phyloP scores from a whole-genome alignment of 2,888 invertebrate genomes.

The Drosophila tripunctata region DNA sequence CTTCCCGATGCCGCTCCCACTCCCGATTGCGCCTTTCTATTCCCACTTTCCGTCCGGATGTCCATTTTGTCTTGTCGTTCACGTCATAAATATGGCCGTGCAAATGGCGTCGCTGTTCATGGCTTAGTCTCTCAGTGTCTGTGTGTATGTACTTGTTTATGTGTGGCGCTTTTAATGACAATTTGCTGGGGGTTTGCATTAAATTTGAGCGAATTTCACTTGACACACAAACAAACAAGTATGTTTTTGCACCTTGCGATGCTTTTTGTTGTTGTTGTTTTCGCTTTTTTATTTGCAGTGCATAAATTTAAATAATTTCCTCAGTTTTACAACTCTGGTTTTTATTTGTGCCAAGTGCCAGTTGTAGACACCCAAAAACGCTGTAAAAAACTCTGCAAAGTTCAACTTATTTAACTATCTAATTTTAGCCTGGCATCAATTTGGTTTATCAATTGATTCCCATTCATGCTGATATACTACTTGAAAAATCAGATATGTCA shows the following conservation, averaged over 20 bases:
- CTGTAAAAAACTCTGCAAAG: too few species aligned
- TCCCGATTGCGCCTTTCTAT: neutral
- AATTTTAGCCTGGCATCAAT: neutral
- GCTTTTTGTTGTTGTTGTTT: conserved; percentile 13
- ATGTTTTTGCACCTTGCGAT: neutral
- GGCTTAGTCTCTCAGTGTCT: conserved; percentile 43
- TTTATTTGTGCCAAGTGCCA: conserved; percentile 16
- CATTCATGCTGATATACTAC: neutral
- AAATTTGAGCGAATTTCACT: conserved; percentile 70
- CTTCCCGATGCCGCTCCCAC: neutral
- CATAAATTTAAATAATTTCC: conserved; percentile 77
- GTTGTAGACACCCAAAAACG: neutral
- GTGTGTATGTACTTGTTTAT: conserved; percentile 39
- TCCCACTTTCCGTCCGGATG: conserved; percentile 57
- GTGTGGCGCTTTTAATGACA: conserved; percentile 73
- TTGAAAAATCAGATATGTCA: conserved; percentile 25
- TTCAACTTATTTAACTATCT: neutral
- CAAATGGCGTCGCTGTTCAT: conserved; percentile 72
- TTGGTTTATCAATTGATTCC: conserved; percentile 4
- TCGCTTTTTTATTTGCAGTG: conserved; percentile 35
- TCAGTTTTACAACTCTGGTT: conserved; percentile 45
- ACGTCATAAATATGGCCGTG: conserved; percentile 75
- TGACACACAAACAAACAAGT: conserved; percentile 61
- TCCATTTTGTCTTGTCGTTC: conserved; percentile 81
- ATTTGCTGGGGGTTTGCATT: conserved; percentile 75